phyloP scores from a whole-genome alignment of 2,888 invertebrate species.

The Vesta saturnalis region DNA sequence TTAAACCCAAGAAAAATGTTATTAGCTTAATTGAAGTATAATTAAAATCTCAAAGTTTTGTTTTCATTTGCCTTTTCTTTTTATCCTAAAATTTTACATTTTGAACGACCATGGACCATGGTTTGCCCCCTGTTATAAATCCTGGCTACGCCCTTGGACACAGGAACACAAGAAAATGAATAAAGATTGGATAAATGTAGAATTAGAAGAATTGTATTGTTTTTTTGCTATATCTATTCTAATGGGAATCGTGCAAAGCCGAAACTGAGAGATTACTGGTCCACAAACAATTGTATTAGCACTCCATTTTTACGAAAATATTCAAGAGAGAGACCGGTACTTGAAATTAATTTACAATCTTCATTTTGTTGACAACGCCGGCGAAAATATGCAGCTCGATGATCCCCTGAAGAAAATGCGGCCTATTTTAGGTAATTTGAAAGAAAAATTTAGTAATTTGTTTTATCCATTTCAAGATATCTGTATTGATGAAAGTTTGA shows the following conservation, averaged over 20 bases:
- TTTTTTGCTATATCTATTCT: not conserved
- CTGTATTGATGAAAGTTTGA: too few relatives aligned
- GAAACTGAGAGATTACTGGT: not conserved
- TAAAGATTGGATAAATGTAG: not conserved
- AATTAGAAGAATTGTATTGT: not conserved
- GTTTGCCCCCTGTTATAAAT: too few relatives aligned
- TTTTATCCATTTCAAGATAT: too few relatives aligned
- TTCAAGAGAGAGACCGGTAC: not conserved
- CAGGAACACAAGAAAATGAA: not conserved
- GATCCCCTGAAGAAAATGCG: not conserved
- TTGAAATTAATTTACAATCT: conserved; percentile 5
- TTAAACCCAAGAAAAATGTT: too few relatives aligned
- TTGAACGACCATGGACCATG: too few relatives aligned
- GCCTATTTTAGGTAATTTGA: not conserved
- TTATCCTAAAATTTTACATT: too few relatives aligned
- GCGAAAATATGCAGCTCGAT: not conserved
- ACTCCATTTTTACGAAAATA: not conserved
- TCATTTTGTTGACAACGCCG: not conserved
- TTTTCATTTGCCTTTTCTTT: too few relatives aligned
- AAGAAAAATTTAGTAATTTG: not conserved
- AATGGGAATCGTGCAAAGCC: not conserved
- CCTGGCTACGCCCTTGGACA: too few relatives aligned
- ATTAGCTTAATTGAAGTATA: too few relatives aligned
- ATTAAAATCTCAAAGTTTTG: too few relatives aligned
- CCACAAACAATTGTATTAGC: not conserved